Conservation (phyloP, 2,113 vertebrate genomes). For the Phocoena sinus region DNA sequence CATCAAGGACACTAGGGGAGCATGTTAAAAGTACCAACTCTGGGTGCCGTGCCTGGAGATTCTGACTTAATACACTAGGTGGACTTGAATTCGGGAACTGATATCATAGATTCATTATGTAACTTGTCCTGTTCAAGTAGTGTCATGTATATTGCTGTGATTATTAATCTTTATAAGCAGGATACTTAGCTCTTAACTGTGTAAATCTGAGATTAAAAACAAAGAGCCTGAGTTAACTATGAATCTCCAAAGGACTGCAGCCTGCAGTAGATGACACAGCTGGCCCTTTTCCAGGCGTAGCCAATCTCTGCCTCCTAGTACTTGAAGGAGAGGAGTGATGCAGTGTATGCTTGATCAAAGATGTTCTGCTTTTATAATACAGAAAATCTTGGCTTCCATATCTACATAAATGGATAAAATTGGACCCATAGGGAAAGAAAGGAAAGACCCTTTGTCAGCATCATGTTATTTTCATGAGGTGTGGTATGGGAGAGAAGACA, state of each 20-base stretch:
- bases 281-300: neutral
- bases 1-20: neutral
- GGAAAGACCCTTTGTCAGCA: neutral
- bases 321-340: neutral
- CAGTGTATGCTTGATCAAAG: neutral
- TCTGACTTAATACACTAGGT: neutral
- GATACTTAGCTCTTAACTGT: neutral
- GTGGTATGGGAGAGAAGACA: neutral
- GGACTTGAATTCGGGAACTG: neutral
- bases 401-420: neutral
- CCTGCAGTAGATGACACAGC: neutral
- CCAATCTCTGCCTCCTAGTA: neutral
- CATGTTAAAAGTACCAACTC: neutral
- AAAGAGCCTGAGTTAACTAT: neutral
- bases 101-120: neutral
- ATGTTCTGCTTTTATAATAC: neutral
- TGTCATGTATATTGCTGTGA: neutral
- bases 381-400: neutral
- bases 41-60: neutral
- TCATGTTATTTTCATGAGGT: neutral
- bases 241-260: neutral
- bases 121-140: neutral
- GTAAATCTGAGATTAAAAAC: neutral
- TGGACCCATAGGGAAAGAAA: neutral
- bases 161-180: neutral